Percentiles rank a stretch among this genome's conserved stretches.
Evolutionary conservation across 2,113 vertebrate genomes (phyloP).

Genomic region (Gymnorhina tibicen): DNA sequence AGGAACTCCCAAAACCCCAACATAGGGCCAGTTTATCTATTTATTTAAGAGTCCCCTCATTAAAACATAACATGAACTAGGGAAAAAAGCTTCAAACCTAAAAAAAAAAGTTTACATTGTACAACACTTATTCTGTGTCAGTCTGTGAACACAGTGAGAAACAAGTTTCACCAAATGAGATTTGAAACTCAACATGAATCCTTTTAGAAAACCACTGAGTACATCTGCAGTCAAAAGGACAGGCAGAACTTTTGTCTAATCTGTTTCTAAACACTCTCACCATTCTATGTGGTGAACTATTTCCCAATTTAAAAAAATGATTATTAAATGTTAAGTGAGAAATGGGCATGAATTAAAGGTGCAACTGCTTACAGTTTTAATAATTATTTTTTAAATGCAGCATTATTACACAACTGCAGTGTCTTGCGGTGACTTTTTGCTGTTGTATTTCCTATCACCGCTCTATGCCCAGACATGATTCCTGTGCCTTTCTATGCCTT

Average conservation of each 20-base stretch:
- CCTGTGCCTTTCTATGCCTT: too few species aligned
- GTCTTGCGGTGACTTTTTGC: too few species aligned
- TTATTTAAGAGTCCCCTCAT: neutral
- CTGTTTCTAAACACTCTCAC: conserved; percentile 1
- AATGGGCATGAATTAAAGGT: neutral
- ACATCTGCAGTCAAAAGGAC: neutral
- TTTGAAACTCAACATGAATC: neutral
- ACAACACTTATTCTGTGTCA: neutral
- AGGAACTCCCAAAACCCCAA: too few species aligned
- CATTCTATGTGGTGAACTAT: neutral
- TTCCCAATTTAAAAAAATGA: neutral
- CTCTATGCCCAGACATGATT: too few species aligned
- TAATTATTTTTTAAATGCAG: neutral
- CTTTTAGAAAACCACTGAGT: neutral
- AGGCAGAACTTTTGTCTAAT: neutral
- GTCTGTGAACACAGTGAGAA: neutral
- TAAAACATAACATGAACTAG: neutral
- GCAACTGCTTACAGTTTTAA: neutral
- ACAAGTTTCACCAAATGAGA: neutral
- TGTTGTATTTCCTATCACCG: too few species aligned
- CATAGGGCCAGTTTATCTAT: neutral
- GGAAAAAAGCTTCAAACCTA: neutral
- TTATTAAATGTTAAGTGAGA: neutral
- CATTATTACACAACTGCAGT: neutral
- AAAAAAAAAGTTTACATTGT: neutral